Base-by-base conservation (phyloP, 2,888 invertebrate genomes). In the Euzophera pinguis region DNA sequence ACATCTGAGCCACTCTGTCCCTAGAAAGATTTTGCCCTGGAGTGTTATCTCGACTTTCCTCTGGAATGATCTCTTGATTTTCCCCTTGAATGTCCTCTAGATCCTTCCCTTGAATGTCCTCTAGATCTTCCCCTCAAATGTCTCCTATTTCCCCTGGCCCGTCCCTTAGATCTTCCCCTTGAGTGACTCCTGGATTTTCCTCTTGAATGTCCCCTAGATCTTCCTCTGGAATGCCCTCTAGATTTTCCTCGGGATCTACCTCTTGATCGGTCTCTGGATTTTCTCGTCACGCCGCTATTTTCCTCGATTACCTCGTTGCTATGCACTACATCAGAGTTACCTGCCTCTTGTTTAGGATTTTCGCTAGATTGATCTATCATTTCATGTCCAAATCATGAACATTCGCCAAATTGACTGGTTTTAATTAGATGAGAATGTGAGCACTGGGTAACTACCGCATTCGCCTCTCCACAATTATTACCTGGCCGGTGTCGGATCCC, bases 11-110 rank as follows among this genome's bases (percentile, higher is more conserved):
- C n/a, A n/a, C n/a, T n/a, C n/a, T n/a, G n/a, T 47, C 57, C 2
- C 54, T 39, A 6, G 54, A 54, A 13, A 8, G 55, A 60, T 45
- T 35, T 49, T 9, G 43, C 56, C 7, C 54, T 39, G 0, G 53
- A 57, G 1, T 14, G 17, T 5, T 41, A 35, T 0, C 53, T 29
- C 8, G 54, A 56, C 14, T 29, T 50, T 22, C 35, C 47, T 8
- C 51, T 34, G 0, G 57, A 53, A 0, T 32, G 22, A 10, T 37
- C 55, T 14, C 51, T 54, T 0, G 52, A 42, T 14, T 14, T 32
- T 0, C 51, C 38, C 6, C 48, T 9, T 1, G 48, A 52, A 7
- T 27, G 45, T 13, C 49, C 57, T 1, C 54, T 37, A 6, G 54
- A 54, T 17, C 13, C 54, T 32, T 47, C 53, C 3, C 53, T 42